Conservation (phyloP, 2,888 invertebrate genomes). For the Autographa pulchrina region DNA sequence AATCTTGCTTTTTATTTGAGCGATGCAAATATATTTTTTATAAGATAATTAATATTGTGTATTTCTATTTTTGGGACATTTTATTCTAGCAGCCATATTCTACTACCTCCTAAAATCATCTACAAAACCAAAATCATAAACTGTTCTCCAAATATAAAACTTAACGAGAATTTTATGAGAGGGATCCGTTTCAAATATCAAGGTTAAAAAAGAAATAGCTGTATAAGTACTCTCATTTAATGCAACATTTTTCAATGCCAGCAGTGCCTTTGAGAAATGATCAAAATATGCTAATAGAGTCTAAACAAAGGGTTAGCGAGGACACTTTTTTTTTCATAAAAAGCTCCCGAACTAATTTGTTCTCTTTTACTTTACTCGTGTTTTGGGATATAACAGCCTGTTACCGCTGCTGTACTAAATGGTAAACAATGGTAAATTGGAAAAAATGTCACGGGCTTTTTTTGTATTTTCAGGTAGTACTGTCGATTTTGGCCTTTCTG, state of each 20-base stretch:
- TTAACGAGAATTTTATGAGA: no score
- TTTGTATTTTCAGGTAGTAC: background rate
- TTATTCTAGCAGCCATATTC: no score
- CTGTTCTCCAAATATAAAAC: no score
- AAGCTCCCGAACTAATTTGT: constrained; percentile 44
- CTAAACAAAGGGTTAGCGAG: constrained; percentile 39
- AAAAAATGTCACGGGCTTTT: background rate
- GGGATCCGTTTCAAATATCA: background rate
- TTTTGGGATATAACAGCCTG: constrained; percentile 34
- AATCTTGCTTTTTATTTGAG: no score
- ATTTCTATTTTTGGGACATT: no score
- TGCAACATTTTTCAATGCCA: constrained; percentile 47
- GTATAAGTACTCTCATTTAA: constrained; percentile 30
- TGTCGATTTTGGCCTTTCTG: no score
- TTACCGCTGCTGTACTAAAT: constrained; percentile 20
- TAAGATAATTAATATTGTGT: no score
- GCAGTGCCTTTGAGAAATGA: constrained; percentile 49
- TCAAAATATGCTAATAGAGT: constrained; percentile 49
- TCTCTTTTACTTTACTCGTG: constrained; percentile 32
- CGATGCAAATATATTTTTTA: no score
- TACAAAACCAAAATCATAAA: no score
- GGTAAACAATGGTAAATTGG: background rate
- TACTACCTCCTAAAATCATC: no score
- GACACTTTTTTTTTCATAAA: constrained; percentile 41
- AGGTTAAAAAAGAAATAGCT: constrained; percentile 7